Conservation (phyloP, 2,797 vertebrate species). For the Coreius guichenoti region DNA sequence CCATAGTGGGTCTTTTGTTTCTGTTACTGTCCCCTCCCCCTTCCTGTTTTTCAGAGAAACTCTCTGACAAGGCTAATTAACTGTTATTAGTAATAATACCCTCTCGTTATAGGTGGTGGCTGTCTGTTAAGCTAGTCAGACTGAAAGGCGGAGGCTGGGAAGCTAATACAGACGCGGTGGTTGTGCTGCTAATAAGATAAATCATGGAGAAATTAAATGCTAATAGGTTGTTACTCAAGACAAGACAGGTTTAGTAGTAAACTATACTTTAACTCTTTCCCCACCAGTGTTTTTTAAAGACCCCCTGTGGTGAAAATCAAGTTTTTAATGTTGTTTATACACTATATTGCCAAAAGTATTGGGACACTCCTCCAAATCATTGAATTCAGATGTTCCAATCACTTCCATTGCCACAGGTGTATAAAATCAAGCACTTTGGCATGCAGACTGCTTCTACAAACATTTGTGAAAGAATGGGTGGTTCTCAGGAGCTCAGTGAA, state of each 20-base stretch:
- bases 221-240: conserved; percentile 10
- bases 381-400: no score
- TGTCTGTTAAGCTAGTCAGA: conserved; percentile 59
- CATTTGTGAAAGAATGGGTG: no score
- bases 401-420: no score
- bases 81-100: conserved; percentile 72
- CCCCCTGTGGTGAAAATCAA: no score
- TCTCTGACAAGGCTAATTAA: conserved; percentile 63
- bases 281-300: background rate
- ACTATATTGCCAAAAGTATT: no score
- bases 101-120: conserved; percentile 69
- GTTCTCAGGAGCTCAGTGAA: no score
- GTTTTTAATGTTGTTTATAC: no score
- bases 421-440: no score
- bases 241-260: background rate
- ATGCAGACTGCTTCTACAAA: no score
- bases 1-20: conserved; percentile 54
- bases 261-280: background rate
- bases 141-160: conserved; percentile 63
- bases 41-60: conserved; percentile 58
- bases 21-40: conserved; percentile 39
- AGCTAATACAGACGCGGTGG: conserved; percentile 61
- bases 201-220: conserved; percentile 24
- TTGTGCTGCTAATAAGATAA: conserved; percentile 47
- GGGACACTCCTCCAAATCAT: no score